Evolutionary conservation across 1,140 invertebrate genomes (phyloP), one percentile per base, ranked within the genome.

Genomic region (Drosophila fuyamai): DNA sequence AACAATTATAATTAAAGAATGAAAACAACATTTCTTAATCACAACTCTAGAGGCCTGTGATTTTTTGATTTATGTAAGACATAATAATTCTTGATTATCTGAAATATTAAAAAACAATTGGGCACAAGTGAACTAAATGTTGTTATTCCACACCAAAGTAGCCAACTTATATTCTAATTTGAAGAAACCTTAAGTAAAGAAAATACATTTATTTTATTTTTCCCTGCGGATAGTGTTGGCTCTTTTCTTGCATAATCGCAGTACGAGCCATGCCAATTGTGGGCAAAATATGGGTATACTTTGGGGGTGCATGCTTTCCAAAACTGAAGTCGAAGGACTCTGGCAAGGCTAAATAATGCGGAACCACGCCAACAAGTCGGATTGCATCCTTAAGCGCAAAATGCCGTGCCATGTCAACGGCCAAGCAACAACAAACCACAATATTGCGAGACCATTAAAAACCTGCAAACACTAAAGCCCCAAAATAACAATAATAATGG

Each of bases 371-470:
- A 47, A 16, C 35, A 56, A 70, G 66, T 38, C 61, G 43, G 51
- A 50, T 48, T 75, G 57, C 75, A 86, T 79, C 65, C 79, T 79
- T 76, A 76, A 85, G 82, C 61, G 66, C 55, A 60, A 53, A 76
- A 88, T 88, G 63, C 62, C 82, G 83, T 86, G 83, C 70, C 61
- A 66, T 62, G 61, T 72, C 59, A 65, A 76, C 32, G 61, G 53
- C 8, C 63, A 60, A 36, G 40, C 38, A 60, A 66, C 48, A 79
- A 58, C 71, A 50, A 63, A 65, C 40, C 68, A 35, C 56, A 51
- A 48, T 63, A 76, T 79, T 72, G 76, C 71, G 59, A 48, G 58
- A 66, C 72, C 67, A 77, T 85, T 74, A 85, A 84, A 84, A 81
- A 78, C 59, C 46, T 60, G 14, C 44, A 67, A 70, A 54, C 54